These are phyloP conservation scores for Seira sanloemensis DNA, from an alignment of 2,888 invertebrate species.

Conservation along the genomic window DNA sequence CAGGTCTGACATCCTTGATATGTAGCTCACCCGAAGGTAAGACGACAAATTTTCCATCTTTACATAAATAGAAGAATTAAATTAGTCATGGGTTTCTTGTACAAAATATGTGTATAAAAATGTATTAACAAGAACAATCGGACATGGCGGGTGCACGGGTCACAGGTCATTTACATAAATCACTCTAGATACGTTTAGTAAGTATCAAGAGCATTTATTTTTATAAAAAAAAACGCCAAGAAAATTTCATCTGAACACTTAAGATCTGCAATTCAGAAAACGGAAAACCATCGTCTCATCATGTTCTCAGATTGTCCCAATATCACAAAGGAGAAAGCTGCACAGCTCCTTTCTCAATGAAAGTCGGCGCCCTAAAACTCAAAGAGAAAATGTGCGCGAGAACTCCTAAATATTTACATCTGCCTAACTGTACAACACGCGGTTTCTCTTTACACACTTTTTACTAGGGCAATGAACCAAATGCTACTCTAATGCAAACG, in stretches of 20 bases:
- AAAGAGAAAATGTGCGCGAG: slow-evolving; percentile 8
- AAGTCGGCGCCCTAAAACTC: neutral
- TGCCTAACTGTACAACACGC: slow-evolving; percentile 40
- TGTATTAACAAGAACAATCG: slow-evolving; percentile 73
- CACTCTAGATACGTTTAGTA: neutral
- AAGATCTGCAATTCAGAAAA: neutral
- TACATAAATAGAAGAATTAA: slow-evolving; percentile 60
- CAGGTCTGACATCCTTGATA: slow-evolving; percentile 95
- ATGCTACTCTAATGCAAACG: no score
- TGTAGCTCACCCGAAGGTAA: slow-evolving; percentile 96
- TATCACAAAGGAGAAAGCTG: neutral
- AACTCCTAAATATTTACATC: neutral
- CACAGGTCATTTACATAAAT: slow-evolving; percentile 63
- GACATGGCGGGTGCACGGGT: slow-evolving; percentile 74
- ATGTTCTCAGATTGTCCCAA: neutral
- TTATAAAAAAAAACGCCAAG: neutral
- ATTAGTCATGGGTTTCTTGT: slow-evolving; percentile 36
- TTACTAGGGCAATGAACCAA: slow-evolving; percentile 44
- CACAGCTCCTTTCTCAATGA: neutral
- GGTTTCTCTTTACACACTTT: slow-evolving; percentile 19
- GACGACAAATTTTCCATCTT: slow-evolving; percentile 97
- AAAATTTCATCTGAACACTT: slow-evolving; percentile 13
- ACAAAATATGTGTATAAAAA: slow-evolving; percentile 26
- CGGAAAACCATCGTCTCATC: neutral
- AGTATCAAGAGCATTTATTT: slow-evolving; percentile 19